Evolutionary conservation across 2,797 vertebrate genomes (phyloP).

Genomic region (Lindbergichthys nudifrons): DNA sequence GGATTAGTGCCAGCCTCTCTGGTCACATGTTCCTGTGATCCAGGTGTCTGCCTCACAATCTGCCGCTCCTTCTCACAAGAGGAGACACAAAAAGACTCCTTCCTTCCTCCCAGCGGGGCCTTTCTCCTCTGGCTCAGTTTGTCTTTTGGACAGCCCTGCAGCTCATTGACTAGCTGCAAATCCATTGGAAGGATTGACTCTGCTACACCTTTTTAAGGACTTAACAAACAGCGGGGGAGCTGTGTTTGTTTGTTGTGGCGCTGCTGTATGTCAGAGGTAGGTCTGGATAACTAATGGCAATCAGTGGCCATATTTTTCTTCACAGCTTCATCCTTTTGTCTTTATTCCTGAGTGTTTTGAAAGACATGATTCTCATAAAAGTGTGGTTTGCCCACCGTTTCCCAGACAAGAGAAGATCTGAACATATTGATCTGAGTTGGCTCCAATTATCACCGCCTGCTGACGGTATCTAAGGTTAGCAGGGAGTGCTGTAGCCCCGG

Average conservation of each 20-base stretch:
- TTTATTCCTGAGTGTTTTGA: background rate
- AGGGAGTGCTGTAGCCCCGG: background rate
- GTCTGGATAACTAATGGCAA: constrained; percentile 20
- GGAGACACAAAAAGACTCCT: constrained; percentile 49
- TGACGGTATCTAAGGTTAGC: background rate
- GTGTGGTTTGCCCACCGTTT: background rate
- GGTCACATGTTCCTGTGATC: constrained; percentile 74
- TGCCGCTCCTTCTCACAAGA: constrained; percentile 51
- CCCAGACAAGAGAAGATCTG: background rate
- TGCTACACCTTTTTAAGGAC: constrained; percentile 2
- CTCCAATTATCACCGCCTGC: background rate
- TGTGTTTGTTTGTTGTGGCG: constrained; percentile 11
- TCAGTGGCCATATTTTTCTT: background rate
- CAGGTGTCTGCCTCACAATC: constrained; percentile 79
- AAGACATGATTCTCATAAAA: background rate
- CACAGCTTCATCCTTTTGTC: background rate
- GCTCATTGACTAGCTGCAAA: constrained; percentile 21
- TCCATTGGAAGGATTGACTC: constrained; percentile 26
- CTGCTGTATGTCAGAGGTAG: constrained; percentile 19
- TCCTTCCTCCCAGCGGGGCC: constrained; percentile 39
- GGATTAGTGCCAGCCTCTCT: constrained; percentile 71
- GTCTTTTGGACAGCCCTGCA: constrained; percentile 29
- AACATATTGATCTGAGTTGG: constrained; percentile 8
- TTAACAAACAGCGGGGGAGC: constrained; percentile 7
- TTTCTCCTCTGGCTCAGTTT: constrained; percentile 51